Conservation (phyloP, 2,888 invertebrate genomes). For the Pollenia amentaria region DNA sequence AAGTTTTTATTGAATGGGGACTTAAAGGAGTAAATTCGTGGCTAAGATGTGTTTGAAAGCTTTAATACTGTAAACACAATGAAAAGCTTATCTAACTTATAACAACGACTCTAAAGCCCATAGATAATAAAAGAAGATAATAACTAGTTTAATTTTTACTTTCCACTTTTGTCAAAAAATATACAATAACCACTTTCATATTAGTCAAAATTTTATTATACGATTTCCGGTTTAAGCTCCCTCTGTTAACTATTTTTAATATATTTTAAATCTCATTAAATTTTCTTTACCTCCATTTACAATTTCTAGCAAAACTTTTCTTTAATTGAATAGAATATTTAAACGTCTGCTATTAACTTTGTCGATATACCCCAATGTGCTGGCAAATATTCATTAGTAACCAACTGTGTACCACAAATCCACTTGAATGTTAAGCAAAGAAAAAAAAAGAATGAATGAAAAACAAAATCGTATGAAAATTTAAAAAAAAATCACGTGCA, state of each 20-base stretch:
- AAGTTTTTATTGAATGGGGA: background rate
- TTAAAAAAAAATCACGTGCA: slow-evolving; percentile 3
- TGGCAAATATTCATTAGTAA: slow-evolving; percentile 53
- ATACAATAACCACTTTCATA: no score
- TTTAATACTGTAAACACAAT: background rate
- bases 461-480: slow-evolving; percentile 2
- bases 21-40: slow-evolving; percentile 28
- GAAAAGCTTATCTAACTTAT: background rate
- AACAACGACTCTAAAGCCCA: no score
- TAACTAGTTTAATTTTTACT: no score
- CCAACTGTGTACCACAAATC: slow-evolving; percentile 64
- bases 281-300: no score
- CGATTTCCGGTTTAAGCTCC: no score
- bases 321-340: slow-evolving; percentile 20
- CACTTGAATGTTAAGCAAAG: slow-evolving; percentile 37
- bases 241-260: no score
- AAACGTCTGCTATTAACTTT: slow-evolving; percentile 20
- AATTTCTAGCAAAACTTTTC: background rate
- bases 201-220: no score
- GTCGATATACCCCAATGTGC: background rate
- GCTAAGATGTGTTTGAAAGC: background rate
- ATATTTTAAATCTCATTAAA: no score
- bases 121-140: no score
- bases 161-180: no score
- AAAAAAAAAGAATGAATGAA: background rate